phyloP scores from a whole-genome alignment of 2,888 invertebrate species.

The Rhimphoctona megacephalus region DNA sequence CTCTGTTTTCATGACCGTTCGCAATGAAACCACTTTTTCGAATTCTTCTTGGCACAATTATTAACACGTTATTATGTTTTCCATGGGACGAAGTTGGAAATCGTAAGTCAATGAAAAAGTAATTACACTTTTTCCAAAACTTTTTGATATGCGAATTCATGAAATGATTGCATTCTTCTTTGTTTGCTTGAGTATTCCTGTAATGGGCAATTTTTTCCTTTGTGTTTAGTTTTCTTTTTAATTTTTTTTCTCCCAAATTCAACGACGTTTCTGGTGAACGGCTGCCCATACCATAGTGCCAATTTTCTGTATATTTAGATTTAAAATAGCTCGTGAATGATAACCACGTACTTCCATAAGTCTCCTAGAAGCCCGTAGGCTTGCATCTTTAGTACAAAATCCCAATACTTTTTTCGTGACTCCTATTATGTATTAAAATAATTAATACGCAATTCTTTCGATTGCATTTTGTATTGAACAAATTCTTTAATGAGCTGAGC shows the following conservation, averaged over 20 bases:
- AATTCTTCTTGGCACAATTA: constrained; percentile 58
- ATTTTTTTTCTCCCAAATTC: constrained; percentile 59
- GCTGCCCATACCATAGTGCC: background rate
- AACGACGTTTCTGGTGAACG: background rate
- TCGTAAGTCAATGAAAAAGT: constrained; percentile 82
- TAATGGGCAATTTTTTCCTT: background rate
- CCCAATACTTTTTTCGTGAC: background rate
- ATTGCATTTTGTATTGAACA: background rate
- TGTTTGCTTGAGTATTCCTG: constrained; percentile 14
- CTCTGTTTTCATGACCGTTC: constrained; percentile 15
- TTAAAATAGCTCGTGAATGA: background rate
- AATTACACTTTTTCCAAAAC: constrained; percentile 76
- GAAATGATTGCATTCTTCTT: constrained; percentile 35
- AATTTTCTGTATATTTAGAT: background rate
- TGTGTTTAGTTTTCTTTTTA: background rate
- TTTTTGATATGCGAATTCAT: constrained; percentile 55
- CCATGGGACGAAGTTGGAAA: constrained; percentile 84
- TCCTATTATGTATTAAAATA: background rate
- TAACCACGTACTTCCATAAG: background rate
- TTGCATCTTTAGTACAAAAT: background rate
- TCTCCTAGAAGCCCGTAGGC: background rate
- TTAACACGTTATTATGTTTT: constrained; percentile 80
- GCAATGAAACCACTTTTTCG: background rate
- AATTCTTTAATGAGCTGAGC: background rate
- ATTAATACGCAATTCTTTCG: background rate